Evolutionary conservation across 2,113 vertebrate genomes (phyloP), one percentile per base, ranked within the genome.

Genomic region (Sylvicapra grimmia): DNA sequence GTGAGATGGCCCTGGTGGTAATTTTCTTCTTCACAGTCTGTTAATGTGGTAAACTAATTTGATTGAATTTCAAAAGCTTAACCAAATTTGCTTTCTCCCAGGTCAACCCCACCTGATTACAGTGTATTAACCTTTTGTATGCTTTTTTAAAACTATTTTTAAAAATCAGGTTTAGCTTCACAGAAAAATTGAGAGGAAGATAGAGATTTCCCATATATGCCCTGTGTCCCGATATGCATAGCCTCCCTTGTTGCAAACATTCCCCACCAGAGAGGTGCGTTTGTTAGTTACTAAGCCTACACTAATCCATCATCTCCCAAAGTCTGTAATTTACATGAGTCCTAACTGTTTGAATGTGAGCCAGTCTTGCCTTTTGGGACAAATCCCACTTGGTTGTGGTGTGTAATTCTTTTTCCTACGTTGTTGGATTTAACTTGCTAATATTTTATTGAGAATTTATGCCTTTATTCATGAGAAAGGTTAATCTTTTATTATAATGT

Each of bases 1-100:
- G 79, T 86, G 58, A 93, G 51, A 82, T 80, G 33, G 18, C 68
- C 21, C 23, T 63, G 23, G 18, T 77, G 31, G 6, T 77, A 44
- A 44, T 36, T 94, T 89, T 86, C 44, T 89, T 86, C 51, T 82
- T 91, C 49, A 59, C 49, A 68, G 27, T 94, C 15, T 90, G 36
- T 63, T 47, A 85, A 23, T 77, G 44, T 21, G 18, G 27, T 84
- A 18, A 53, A 65, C 53, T 79, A 33, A 49, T 56, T 47, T 77
- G n/a, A 25, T 93, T 89, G 58, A 90, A 90, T 86, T 96, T 63
- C 40, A 83, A 16, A 90, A 96, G 68, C 68, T 90, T 21, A 93
- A 8, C 8, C 25, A 83, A 40, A 13, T 23, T 93, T 77, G 33
- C 25, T 84, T 86, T 90, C 10, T 36, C 54, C 16, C 18, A 23